Conservation (phyloP, 2,113 vertebrate species). For the Dendropsophus ebraccatus region DNA sequence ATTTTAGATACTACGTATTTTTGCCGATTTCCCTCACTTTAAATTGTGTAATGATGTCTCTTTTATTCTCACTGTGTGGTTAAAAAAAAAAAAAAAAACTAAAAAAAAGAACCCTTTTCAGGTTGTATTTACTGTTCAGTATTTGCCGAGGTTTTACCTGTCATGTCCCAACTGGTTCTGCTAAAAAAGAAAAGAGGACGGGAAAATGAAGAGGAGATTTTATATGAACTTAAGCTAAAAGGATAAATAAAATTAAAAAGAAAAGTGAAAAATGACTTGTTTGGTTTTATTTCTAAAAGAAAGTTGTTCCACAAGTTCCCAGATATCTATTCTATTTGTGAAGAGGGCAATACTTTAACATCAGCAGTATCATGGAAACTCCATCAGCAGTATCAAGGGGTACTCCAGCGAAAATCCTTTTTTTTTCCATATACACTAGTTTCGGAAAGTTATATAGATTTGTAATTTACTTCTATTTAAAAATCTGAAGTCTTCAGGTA, state of each 20-base stretch:
- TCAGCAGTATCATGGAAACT: neutral
- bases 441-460: no score
- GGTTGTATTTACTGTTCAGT: slow-evolving; percentile 16
- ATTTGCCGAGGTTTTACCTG: slow-evolving; percentile 30
- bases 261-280: neutral
- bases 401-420: no score
- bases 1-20: neutral
- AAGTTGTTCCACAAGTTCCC: neutral
- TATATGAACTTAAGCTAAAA: neutral
- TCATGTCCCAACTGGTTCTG: slow-evolving; percentile 33
- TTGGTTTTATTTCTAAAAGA: neutral
- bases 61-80: slow-evolving; percentile 30
- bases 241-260: neutral
- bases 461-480: no score
- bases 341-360: neutral
- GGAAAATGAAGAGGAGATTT: neutral
- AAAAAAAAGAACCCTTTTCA: slow-evolving; percentile 10
- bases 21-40: no score
- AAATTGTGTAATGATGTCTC: no score
- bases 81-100: slow-evolving; percentile 14
- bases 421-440: no score
- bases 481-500: no score
- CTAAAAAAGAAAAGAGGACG: neutral
- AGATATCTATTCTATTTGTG: neutral
- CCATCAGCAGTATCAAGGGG: no score